These are phyloP conservation scores for Plagodis dolabraria DNA, from an alignment of 2,888 invertebrate genomes.

Conservation along the genomic window DNA sequence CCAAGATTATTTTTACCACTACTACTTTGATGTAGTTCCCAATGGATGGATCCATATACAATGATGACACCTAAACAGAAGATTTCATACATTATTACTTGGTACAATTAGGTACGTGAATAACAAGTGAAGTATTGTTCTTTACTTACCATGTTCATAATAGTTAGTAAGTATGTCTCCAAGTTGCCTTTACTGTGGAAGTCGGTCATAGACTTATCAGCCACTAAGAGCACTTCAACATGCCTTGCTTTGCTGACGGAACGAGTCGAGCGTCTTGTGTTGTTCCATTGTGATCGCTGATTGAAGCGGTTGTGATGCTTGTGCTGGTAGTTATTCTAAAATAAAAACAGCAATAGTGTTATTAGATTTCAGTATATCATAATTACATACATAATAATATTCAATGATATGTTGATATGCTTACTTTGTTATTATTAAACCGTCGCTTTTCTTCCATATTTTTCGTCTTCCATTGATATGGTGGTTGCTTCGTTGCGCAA, in stretches of 20 bases:
- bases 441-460: slow-evolving; percentile 49
- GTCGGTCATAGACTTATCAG: slow-evolving; percentile 94
- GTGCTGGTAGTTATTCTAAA: slow-evolving; percentile 57
- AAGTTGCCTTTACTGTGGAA: slow-evolving; percentile 94
- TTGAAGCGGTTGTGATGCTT: slow-evolving; percentile 53
- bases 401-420: not conserved
- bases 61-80: slow-evolving; percentile 86
- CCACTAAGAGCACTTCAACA: slow-evolving; percentile 94
- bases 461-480: slow-evolving; percentile 69
- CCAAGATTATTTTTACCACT: slow-evolving; percentile 93
- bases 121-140: slow-evolving; percentile 4
- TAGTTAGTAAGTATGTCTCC: slow-evolving; percentile 93
- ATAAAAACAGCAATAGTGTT: not conserved
- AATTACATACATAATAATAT: not conserved
- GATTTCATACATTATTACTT: not conserved
- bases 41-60: slow-evolving; percentile 95
- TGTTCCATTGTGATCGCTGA: slow-evolving; percentile 40
- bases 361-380: no score
- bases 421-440: slow-evolving; percentile 49
- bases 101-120: not conserved
- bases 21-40: slow-evolving; percentile 96
- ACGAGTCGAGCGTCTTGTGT: slow-evolving; percentile 66
- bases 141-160: slow-evolving; percentile 94
- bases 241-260: slow-evolving; percentile 91
- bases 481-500: slow-evolving; percentile 78